Evolutionary conservation across 2,888 invertebrate species (phyloP).

Genomic region (Fragum fragum): DNA sequence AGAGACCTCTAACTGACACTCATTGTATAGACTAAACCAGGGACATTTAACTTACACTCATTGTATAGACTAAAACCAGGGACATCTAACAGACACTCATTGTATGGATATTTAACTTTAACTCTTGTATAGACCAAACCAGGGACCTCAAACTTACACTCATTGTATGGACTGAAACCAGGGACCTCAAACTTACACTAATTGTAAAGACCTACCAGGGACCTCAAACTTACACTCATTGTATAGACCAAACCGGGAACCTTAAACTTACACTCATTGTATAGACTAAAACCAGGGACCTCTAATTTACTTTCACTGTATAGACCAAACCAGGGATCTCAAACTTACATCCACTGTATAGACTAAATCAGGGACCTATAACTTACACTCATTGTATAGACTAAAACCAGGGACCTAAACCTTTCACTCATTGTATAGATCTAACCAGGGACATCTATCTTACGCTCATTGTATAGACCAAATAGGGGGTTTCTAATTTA

Average conservation of each 20-base stretch:
- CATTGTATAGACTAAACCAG: neutral
- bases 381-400: constrained; percentile 4
- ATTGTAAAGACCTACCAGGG: neutral
- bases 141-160: neutral
- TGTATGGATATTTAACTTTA: constrained; percentile 4
- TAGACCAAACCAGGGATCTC: neutral
- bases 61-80: constrained; percentile 1
- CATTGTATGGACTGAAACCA: neutral
- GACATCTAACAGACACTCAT: neutral
- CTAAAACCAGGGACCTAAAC: neutral
- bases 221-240: neutral
- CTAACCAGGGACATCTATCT: neutral
- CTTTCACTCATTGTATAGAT: constrained; percentile 1
- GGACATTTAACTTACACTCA: constrained; percentile 1
- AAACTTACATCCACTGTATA: constrained; percentile 13
- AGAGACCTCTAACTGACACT: neutral
- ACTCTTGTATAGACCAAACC: constrained; percentile 6
- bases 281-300: constrained; percentile 2
- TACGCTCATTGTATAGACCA: constrained; percentile 4
- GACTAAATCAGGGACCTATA: neutral
- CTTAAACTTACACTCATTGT: constrained; percentile 4
- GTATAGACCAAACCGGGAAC: constrained; percentile 1
- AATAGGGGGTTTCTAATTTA: neutral
- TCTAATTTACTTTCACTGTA: neutral
- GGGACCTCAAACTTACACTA: constrained; percentile 8